Evolutionary conservation across 2,113 vertebrate species (phyloP), one percentile per base, ranked within the genome.

Genomic region (Poeciliopsis turrubarensis): DNA sequence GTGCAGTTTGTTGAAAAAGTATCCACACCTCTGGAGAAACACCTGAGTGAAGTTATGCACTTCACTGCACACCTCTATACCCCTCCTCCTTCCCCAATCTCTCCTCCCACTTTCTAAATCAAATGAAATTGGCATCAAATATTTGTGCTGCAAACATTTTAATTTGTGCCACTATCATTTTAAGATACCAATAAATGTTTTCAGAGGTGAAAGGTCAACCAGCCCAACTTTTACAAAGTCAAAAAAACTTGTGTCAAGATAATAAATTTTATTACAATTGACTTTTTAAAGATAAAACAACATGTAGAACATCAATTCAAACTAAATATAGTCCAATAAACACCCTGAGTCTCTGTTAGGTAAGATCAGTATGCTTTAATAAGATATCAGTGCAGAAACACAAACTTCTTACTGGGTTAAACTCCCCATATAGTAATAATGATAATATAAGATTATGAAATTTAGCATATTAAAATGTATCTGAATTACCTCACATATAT

Each of bases 321-420:
- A 10, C 4, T 0, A 51, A 4, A 47, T 19, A 29, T 39, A 25
- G 1, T 27, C 25, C 4, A 78, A 81, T 67, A 75, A 82, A 79
- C 4, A 51, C 31, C 3, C 22, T 34, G 61, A 26, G 41, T 68
- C n/a, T 0, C 12, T 34, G 62, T 32, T 82, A 65, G 61, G 90
- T 95, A 95, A 91, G 94, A 96, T 96, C 95, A 95, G 94, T 97
- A 97, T 96, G 95, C 94, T 99, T 99, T 99, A 99, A 97, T 96
- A 96, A 95, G 94, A 95, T 96, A 97, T 96, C 96, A 97, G 96
- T 98, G 96, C 97, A 96, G 97, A 96, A 96, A 98, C 96, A 98
- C 95, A 97, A 87, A 96, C 96, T 96, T 95, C 93, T 96, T 96
- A 96, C 93, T 88, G 94, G 96, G 95, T 96, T 95, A 94, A 95